A percentile compares a stretch with the other conserved stretches of the same genome.
phyloP scores from a whole-genome alignment of 2,797 vertebrate species.

The Lophotriccus pileatus region DNA sequence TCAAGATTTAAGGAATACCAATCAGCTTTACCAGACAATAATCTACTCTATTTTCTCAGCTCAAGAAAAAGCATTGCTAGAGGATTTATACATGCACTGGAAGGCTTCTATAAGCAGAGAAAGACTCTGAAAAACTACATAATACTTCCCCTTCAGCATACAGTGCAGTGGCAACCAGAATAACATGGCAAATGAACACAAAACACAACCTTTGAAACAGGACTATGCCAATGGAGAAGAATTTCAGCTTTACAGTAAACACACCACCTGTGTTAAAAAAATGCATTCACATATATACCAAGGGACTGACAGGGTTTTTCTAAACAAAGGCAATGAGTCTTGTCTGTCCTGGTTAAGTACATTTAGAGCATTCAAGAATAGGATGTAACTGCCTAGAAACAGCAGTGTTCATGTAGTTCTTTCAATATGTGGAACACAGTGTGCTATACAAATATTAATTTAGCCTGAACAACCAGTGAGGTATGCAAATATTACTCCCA shows the following conservation, averaged over 20 bases:
- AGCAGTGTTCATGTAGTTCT: neutral
- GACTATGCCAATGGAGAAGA: neutral
- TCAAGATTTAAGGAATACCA: slow-evolving; percentile 55
- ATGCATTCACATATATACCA: neutral
- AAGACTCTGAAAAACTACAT: neutral
- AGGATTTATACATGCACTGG: neutral
- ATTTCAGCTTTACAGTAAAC: neutral
- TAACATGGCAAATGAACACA: neutral
- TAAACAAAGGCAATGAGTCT: neutral
- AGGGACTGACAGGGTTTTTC: neutral
- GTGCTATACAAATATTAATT: slow-evolving; percentile 58
- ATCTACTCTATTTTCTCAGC: slow-evolving; percentile 8
- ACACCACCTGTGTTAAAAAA: neutral
- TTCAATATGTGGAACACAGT: slow-evolving; percentile 13
- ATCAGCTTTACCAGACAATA: slow-evolving; percentile 46
- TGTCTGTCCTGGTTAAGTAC: neutral
- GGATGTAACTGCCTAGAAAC: slow-evolving; percentile 36
- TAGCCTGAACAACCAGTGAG: slow-evolving; percentile 31
- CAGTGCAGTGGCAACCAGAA: neutral
- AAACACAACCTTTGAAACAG: neutral
- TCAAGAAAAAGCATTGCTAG: neutral
- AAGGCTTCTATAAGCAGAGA: neutral
- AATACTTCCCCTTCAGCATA: neutral
- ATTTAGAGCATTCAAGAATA: neutral
- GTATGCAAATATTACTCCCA: slow-evolving; percentile 38